phyloP scores from a whole-genome alignment of 1,140 invertebrate genomes.

The Heliconius melpomene region DNA sequence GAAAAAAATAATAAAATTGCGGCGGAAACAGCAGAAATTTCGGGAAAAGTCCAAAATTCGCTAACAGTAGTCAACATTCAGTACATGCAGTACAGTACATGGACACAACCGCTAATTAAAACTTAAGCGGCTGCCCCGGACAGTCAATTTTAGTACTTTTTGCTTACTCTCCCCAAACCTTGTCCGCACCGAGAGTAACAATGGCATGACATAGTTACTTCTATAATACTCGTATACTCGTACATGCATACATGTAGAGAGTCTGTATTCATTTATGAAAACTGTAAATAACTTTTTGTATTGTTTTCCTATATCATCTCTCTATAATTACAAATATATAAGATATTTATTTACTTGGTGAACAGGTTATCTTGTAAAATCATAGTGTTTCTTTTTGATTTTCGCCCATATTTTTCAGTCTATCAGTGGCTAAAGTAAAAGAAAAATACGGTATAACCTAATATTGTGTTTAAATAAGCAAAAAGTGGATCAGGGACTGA shows the following conservation, averaged over 20 bases:
- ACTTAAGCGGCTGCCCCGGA: conserved; percentile 52
- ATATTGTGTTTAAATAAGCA: no score
- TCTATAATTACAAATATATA: no score
- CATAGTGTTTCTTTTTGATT: no score
- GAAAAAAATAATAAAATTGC: neutral
- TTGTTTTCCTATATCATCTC: neutral
- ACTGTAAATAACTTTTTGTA: neutral
- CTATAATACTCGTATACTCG: neutral
- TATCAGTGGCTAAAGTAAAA: no score
- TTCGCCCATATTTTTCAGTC: no score
- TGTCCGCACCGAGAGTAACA: conserved; percentile 16
- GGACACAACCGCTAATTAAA: conserved; percentile 49
- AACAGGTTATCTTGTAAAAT: no score
- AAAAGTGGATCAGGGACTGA: no score
- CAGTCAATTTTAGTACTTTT: conserved; percentile 53
- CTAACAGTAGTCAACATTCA: conserved; percentile 13
- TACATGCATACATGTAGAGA: neutral
- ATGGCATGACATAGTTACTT: conserved; percentile 8
- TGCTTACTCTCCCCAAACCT: conserved; percentile 30
- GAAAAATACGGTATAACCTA: no score
- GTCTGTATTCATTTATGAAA: no score
- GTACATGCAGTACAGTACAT: conserved; percentile 17
- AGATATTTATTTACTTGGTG: no score
- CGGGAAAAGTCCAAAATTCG: conserved; percentile 5
- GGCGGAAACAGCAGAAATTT: neutral